Evolutionary conservation across 2,888 invertebrate genomes (phyloP), one percentile per base, ranked within the genome.

Genomic region (Athalia circularis): DNA sequence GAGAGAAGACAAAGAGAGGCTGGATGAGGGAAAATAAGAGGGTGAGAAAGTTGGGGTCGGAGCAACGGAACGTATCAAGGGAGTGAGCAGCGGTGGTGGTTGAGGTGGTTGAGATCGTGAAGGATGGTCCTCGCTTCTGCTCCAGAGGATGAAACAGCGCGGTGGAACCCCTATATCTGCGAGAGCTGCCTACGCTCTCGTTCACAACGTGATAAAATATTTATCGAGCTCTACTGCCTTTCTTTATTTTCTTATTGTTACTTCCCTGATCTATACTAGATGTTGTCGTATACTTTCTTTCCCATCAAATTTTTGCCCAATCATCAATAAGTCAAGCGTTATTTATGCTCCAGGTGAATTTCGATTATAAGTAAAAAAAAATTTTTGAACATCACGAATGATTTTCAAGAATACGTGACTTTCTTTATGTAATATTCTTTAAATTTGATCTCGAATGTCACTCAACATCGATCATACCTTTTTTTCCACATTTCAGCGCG

Each of bases 161-260:
- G 13, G 11, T 3, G 48, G 45, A 75, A 75, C 11, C 75, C 61
- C 75, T 9, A 29, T 29, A 29, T 29, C 75, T 64, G 61, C 62
- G 50, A 75, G 43, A 64, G 62, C 29, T 29, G 29, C 52, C 13
- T 7, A 50, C 57, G 52, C 54, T 72, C 72, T 48, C 57, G 47
- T 72, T 72, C 72, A 50, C 72, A 61, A 47, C 59, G 59, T 75
- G 75, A 75, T 75, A 62, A 75, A 50, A 75, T 75, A 75, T 75
- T 75, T 75, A 75, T 75, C 50, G 75, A 29, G 62, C 64, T 75
- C 75, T 52, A 50, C 62, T 29, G 62, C 62, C 62, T 64, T 64
- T 11, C 50, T 64, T 75, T 64, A 48, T 75, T 75, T 47, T 47
- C 45, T 54, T 6, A 11, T 29, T 54, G 47, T 47, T 52, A 9